Evolutionary conservation across 2,888 invertebrate genomes (phyloP), one percentile per base, ranked within the genome.

Genomic region (Phortica okadai): DNA sequence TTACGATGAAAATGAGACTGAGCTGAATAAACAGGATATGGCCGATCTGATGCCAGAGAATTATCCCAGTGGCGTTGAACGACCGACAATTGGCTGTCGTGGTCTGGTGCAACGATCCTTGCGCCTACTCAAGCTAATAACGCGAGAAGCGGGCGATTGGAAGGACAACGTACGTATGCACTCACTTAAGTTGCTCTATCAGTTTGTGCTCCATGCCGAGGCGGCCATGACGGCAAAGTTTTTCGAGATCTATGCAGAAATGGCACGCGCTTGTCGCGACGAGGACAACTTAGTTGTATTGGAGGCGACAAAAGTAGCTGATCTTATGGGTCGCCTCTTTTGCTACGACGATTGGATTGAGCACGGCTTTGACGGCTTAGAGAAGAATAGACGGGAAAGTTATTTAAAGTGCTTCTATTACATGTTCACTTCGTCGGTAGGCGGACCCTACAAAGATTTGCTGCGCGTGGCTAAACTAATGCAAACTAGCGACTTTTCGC

Each of bases 51-150:
- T 93, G 2, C 94, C 95, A 0, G 88, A 92, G 4, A 95, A 97
- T 89, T 98, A 98, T 92, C 97, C 97, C 0, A 89, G 93, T 67
- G 91, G 93, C 82, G 91, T 96, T 11, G 92, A 92, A 77, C 93
- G 98, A n/a, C 97, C 98, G 0, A 96, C 96, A 86, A 92, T 98
- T 25, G 98, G 98, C 0, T 98, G 98, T 88, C 94, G 98, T 8
- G 93, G 93, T 2, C 91, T 98, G 72, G 95, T 96, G 0, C 95
- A 95, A 86, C 93, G 94, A 77, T 95, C 97, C 87, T 77, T 92
- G 21, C 86, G 89, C 6, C 77, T 92, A 2, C 76, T 91, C 2
- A 82, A 84, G n/a, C 76, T 90, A 6, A 89, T 92, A 50, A 86
- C 91, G 44, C 82, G 88, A 0, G 92, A 92, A 76, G 82, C 89